These are phyloP conservation scores for Poecilus cupreus DNA, from an alignment of 2,888 invertebrate genomes.

Conservation along the genomic window DNA sequence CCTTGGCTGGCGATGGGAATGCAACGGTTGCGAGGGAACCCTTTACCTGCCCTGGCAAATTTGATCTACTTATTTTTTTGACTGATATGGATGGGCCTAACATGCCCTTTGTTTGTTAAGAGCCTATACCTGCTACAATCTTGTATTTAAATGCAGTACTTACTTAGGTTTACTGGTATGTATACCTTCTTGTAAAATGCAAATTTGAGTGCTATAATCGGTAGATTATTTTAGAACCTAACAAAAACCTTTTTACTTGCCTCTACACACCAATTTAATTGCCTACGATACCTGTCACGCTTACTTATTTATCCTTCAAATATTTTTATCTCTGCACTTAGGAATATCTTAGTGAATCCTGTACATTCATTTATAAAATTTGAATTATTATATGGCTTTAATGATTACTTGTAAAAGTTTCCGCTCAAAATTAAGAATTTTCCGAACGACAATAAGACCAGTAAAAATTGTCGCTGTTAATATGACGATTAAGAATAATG, in stretches of 20 bases:
- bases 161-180: no score
- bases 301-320: slow-evolving; percentile 18
- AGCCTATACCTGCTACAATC: no score
- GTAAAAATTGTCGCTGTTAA: no score
- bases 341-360: no score
- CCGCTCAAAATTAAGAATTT: no score
- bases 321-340: no score
- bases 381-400: no score
- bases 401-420: no score
- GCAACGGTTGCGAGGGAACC: not conserved
- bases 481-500: no score
- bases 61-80: not conserved
- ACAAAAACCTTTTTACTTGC: not conserved
- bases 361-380: no score
- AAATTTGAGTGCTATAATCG: not conserved
- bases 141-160: no score
- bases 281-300: slow-evolving; percentile 11
- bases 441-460: no score
- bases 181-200: not conserved
- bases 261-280: not conserved
- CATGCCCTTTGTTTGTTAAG: not conserved
- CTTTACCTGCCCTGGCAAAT: slow-evolving; percentile 9
- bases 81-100: not conserved
- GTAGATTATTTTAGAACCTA: not conserved
- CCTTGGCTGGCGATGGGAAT: not conserved